These are phyloP conservation scores for Argyresthia goedartella DNA, from an alignment of 2,888 invertebrate genomes.

Conservation along the genomic window DNA sequence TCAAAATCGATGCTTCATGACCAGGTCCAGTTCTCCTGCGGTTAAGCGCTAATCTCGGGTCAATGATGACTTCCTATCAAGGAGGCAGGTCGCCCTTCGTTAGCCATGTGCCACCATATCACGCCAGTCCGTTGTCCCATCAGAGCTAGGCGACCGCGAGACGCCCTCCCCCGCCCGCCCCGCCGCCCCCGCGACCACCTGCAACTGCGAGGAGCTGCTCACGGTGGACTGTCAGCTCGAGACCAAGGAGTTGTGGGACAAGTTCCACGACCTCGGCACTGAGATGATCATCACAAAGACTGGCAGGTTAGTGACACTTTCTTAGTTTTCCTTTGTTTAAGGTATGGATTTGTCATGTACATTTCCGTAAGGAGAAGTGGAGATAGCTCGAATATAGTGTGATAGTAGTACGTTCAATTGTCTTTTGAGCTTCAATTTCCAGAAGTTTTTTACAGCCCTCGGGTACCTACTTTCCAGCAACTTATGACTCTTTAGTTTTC, in stretches of 20 bases:
- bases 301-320: conserved; percentile 79
- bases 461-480: too few relatives aligned
- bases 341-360: neutral
- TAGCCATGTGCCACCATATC: neutral
- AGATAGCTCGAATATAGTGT: too few relatives aligned
- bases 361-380: neutral
- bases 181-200: conserved; percentile 66
- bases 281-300: conserved; percentile 99
- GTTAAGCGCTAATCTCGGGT: too few relatives aligned
- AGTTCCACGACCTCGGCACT: conserved; percentile 94
- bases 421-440: too few relatives aligned
- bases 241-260: conserved; percentile 97
- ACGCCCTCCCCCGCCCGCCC: conserved; percentile 61
- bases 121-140: neutral
- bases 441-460: too few relatives aligned
- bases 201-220: conserved; percentile 87
- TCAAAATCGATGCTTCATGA: too few relatives aligned
- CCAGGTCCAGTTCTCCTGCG: too few relatives aligned
- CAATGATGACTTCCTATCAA: too few relatives aligned
- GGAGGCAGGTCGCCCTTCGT: too few relatives aligned
- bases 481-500: too few relatives aligned
- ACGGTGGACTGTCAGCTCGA: conserved; percentile 92
- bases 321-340: neutral
- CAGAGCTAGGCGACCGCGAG: conserved; percentile 62
- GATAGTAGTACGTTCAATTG: too few relatives aligned